These are phyloP conservation scores for Apamea anceps DNA, from an alignment of 2,888 invertebrate genomes.

Conservation along the genomic window DNA sequence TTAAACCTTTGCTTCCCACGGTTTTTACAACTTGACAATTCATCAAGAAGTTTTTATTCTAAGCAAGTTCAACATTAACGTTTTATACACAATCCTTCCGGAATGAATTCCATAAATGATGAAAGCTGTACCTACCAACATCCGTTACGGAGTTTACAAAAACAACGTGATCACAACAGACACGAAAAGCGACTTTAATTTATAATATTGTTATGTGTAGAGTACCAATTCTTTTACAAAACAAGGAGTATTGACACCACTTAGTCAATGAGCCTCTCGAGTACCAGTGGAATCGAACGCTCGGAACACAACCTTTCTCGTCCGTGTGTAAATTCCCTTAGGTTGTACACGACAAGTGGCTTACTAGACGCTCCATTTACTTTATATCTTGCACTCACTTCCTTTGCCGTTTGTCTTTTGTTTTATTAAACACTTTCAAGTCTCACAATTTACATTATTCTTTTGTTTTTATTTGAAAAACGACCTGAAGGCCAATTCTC, in stretches of 20 bases:
- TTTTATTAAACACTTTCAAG: slow-evolving; percentile 36
- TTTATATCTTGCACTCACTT: slow-evolving; percentile 49
- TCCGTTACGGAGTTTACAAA: not conserved
- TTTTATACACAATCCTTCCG: too few species aligned
- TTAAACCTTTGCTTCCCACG: not conserved
- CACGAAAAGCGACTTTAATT: not conserved
- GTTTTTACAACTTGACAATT: not conserved
- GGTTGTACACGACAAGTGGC: slow-evolving; percentile 34
- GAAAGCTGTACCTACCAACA: not conserved
- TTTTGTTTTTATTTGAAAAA: slow-evolving; percentile 11
- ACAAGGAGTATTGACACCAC: not conserved
- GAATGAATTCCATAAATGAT: not conserved
- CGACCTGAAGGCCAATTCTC: too few species aligned
- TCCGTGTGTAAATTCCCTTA: slow-evolving; percentile 24
- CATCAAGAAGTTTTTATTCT: not conserved
- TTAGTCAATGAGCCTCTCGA: not conserved
- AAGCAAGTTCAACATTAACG: not conserved
- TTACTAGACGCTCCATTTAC: slow-evolving; percentile 43
- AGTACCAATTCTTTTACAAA: not conserved
- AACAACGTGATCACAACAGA: not conserved
- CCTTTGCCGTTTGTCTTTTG: slow-evolving; percentile 21
- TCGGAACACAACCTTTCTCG: slow-evolving; percentile 10
- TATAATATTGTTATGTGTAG: not conserved
- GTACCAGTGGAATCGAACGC: not conserved
- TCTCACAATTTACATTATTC: not conserved